Base-by-base conservation (phyloP, 1,140 invertebrate species). In the Geopemphigus sp. region DNA sequence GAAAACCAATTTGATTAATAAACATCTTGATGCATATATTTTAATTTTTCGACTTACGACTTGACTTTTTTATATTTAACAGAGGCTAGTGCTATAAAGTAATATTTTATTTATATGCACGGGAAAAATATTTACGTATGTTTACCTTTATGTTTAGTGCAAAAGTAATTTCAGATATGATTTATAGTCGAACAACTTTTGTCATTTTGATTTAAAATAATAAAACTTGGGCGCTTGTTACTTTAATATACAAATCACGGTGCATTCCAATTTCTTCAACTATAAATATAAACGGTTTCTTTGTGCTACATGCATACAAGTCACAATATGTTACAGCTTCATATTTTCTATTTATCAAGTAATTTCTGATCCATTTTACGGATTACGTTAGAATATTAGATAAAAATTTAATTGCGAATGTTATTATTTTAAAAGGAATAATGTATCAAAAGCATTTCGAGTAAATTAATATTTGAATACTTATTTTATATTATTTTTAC, bases 171-270 rank as follows among this genome's bases (percentile, higher is more conserved):
- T 50, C 39, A 56, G 39, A 26, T 78, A 78, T 78, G 74, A 78
- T 61, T 78, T 78, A 78, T 78, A 29, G 39, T 22, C 32, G 45
- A 8, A 47, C 26, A 63, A 76, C 73, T 76, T 76, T 61, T 76
- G 57, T 61, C 72, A 61, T 78, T 61, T 78, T 39, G 74, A 63
- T 78, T 50, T 78, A 29, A 50, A 78, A 78, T 47, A 61, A 39
- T 78, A 78, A 78, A 63, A 78, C 57, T 29, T 63, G 74, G 47
- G 47, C 61, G 8, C 57, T 39, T n/a, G 14, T 78, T n/a, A 50
- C 32, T 61, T 63, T 26, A 54, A 72, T 78, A 45, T 61, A 47
- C 39, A 50, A 45, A 10, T 26, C 39, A 19, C 57, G 39, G 17
- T 61, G 57, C 15, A 63, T 26, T 47, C 8, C 22, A 76, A 76